A percentile compares a stretch with the other conserved stretches of the same genome.
phyloP scores from a whole-genome alignment of 2,797 vertebrate genomes.

The Natrix natrix region DNA sequence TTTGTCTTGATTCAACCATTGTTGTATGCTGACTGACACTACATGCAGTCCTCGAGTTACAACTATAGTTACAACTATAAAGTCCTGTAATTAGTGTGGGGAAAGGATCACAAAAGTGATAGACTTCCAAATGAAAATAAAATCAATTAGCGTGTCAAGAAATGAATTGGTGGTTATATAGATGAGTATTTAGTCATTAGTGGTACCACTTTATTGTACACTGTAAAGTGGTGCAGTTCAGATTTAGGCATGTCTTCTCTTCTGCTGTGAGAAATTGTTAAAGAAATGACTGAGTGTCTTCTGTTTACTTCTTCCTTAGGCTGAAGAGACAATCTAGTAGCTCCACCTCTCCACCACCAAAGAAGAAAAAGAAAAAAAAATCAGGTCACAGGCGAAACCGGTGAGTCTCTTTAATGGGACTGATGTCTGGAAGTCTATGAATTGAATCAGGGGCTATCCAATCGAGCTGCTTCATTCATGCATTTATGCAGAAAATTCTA shows the following conservation, averaged over 20 bases:
- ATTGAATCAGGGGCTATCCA: no score
- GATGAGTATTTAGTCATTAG: neutral
- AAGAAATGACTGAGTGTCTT: neutral
- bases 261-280: neutral
- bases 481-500: neutral
- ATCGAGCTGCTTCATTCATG: neutral
- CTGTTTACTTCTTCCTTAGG: conserved; percentile 43
- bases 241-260: neutral
- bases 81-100: neutral
- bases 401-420: conserved; percentile 72
- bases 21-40: neutral
- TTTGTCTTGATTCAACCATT: neutral
- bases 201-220: no score
- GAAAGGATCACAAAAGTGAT: neutral
- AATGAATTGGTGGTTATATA: neutral
- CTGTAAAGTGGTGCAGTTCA: neutral
- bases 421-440: neutral
- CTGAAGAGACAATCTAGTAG: conserved; percentile 86
- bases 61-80: neutral
- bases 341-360: conserved; percentile 90
- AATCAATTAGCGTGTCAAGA: neutral
- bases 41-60: neutral
- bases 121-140: neutral
- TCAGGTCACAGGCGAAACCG: conserved; percentile 87
- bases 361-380: conserved; percentile 99